Evolutionary conservation across 2,888 invertebrate species (phyloP).

Genomic region (Sialis fuliginosa): DNA sequence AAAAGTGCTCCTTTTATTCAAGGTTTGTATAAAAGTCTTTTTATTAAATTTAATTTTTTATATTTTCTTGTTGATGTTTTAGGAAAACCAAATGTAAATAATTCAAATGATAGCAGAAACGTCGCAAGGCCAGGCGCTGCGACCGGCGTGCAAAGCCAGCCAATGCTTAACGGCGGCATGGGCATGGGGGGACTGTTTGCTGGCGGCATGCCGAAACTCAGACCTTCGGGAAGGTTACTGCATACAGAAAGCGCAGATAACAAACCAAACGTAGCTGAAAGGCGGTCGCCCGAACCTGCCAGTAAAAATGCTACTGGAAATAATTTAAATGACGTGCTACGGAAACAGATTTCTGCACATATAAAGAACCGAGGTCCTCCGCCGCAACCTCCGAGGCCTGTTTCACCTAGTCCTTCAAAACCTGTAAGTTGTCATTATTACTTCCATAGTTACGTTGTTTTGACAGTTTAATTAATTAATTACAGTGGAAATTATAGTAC

Average conservation of each 20-base stretch:
- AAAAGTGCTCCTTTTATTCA: slow-evolving; percentile 67
- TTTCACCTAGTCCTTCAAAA: too few relatives aligned
- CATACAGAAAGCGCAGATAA: not conserved
- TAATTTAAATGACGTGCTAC: slow-evolving; percentile 19
- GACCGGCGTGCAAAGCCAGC: slow-evolving; percentile 6
- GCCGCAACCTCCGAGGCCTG: slow-evolving; percentile 58
- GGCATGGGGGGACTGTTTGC: slow-evolving; percentile 52
- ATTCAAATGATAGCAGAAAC: slow-evolving; percentile 8
- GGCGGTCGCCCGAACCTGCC: not conserved
- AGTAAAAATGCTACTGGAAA: not conserved
- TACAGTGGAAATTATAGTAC: too few relatives aligned
- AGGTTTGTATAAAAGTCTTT: slow-evolving; percentile 30
- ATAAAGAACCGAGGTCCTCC: slow-evolving; percentile 53
- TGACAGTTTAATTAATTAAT: too few relatives aligned
- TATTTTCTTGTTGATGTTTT: slow-evolving; percentile 25
- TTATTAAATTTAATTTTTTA: not conserved
- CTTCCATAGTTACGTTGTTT: too few relatives aligned
- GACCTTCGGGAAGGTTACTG: slow-evolving; percentile 43
- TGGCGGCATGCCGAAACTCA: slow-evolving; percentile 66
- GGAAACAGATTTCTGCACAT: slow-evolving; percentile 25
- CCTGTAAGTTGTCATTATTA: too few relatives aligned
- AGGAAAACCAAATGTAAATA: slow-evolving; percentile 31
- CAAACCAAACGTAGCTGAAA: slow-evolving; percentile 19
- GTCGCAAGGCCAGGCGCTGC: not conserved
- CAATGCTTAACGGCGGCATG: slow-evolving; percentile 15